Conservation (phyloP, 2,888 invertebrate genomes). For the Dichetophora obliterata region DNA sequence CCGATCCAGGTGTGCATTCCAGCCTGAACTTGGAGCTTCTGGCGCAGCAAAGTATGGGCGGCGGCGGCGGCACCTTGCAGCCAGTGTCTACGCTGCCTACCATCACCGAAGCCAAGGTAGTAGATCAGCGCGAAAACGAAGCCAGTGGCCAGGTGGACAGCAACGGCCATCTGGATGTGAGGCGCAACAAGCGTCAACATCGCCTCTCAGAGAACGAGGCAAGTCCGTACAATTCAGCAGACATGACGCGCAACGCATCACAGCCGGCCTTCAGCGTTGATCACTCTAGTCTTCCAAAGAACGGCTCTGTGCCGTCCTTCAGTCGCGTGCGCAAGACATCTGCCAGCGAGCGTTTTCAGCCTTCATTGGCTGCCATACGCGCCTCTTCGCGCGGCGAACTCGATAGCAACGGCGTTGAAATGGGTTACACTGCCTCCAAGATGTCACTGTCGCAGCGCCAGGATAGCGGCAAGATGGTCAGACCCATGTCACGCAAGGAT, state of each 20-base stretch:
- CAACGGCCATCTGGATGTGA: conserved; percentile 60
- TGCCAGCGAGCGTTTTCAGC: conserved; percentile 86
- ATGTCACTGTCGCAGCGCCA: conserved; percentile 72
- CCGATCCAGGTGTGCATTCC: conserved; percentile 94
- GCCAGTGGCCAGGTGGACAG: conserved; percentile 51
- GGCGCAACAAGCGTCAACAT: conserved; percentile 57
- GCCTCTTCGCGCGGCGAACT: conserved; percentile 83
- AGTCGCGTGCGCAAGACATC: conserved; percentile 88
- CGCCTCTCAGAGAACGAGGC: conserved; percentile 67
- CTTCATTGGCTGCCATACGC: conserved; percentile 85
- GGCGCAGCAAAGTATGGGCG: conserved; percentile 69
- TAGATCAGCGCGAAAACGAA: conserved; percentile 68
- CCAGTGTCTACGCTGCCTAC: conserved; percentile 90
- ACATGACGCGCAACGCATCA: conserved; percentile 85
- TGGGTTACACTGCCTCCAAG: conserved; percentile 81
- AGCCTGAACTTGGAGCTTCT: conserved; percentile 89
- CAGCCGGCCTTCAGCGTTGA: conserved; percentile 83
- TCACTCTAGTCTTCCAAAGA: conserved; percentile 77
- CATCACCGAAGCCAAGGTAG: conserved; percentile 85
- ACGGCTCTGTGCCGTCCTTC: conserved; percentile 91
- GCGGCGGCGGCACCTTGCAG: conserved; percentile 82
- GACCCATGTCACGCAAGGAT: conserved; percentile 94
- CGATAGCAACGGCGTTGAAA: conserved; percentile 80
- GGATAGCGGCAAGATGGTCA: conserved; percentile 76
- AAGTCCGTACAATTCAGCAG: conserved; percentile 67